Evolutionary conservation across 1,140 invertebrate genomes (phyloP).

Genomic region (Eupristina koningsbergeri): DNA sequence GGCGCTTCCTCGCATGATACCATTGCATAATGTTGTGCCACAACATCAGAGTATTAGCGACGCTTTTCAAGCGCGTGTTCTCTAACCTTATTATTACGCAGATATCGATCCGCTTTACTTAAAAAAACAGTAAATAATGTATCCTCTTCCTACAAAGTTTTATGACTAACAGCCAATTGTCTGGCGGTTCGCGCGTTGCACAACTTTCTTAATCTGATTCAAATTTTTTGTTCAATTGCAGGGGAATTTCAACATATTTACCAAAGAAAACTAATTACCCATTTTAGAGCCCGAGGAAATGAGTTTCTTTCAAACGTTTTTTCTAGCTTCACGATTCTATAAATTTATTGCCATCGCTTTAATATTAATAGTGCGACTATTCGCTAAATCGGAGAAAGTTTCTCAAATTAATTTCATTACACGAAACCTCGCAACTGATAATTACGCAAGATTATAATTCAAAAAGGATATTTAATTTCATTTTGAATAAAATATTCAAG

Average conservation of each 20-base stretch:
- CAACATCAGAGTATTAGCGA: slow-evolving; percentile 5
- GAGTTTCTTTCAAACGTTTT: too few species aligned
- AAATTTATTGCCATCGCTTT: background rate
- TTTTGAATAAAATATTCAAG: background rate
- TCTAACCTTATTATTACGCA: slow-evolving; percentile 20
- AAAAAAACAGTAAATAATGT: background rate
- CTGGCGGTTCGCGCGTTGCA: background rate
- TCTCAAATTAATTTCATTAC: background rate
- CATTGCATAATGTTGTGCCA: slow-evolving; percentile 11
- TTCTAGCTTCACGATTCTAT: background rate
- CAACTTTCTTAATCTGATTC: background rate
- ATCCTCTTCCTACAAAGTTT: background rate
- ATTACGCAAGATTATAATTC: background rate
- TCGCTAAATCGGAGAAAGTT: background rate
- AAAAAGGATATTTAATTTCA: background rate
- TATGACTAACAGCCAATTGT: background rate
- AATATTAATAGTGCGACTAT: background rate
- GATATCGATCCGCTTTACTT: background rate
- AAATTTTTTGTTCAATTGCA: too few species aligned
- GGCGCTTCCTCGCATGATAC: slow-evolving; percentile 6
- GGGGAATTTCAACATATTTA: too few species aligned
- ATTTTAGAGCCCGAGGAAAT: too few species aligned
- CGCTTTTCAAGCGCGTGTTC: slow-evolving; percentile 1
- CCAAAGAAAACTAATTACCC: too few species aligned
- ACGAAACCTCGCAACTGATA: background rate